phyloP scores from a whole-genome alignment of 2,113 vertebrate genomes.

The Dicerorhinus sumatrensis region DNA sequence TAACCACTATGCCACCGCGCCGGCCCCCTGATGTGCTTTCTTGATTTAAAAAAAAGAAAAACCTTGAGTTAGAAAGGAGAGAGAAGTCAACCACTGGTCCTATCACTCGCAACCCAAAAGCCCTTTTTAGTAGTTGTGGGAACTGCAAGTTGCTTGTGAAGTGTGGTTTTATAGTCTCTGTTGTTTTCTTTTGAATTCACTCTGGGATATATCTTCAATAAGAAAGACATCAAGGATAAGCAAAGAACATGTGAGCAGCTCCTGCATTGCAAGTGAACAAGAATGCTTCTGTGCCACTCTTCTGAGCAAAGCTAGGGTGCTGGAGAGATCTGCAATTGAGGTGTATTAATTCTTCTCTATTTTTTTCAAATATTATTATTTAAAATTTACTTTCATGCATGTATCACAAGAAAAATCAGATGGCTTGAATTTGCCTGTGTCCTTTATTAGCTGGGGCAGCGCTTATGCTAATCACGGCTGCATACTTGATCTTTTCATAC shows the following conservation, averaged over 20 bases:
- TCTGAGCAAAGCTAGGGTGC: neutral
- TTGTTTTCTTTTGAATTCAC: neutral
- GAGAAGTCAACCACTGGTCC: neutral
- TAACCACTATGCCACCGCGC: no score
- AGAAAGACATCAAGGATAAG: neutral
- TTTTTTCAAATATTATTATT: neutral
- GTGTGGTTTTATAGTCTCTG: neutral
- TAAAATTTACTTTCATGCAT: neutral
- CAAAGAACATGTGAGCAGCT: neutral
- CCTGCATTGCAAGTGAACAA: neutral
- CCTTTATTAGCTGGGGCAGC: neutral
- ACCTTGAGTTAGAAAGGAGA: neutral
- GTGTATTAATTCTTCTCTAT: neutral
- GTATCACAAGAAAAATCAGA: neutral
- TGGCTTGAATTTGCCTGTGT: neutral
- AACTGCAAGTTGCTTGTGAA: neutral
- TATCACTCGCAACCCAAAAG: no score
- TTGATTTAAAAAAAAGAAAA: neutral
- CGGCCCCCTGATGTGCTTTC: neutral
- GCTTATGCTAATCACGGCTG: neutral
- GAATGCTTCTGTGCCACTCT: accelerated
- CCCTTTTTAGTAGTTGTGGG: neutral
- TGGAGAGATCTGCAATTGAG: neutral
- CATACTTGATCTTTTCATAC: neutral
- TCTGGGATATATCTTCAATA: neutral